Evolutionary conservation across 2,888 invertebrate genomes (phyloP).

Genomic region (Luperina testacea): DNA sequence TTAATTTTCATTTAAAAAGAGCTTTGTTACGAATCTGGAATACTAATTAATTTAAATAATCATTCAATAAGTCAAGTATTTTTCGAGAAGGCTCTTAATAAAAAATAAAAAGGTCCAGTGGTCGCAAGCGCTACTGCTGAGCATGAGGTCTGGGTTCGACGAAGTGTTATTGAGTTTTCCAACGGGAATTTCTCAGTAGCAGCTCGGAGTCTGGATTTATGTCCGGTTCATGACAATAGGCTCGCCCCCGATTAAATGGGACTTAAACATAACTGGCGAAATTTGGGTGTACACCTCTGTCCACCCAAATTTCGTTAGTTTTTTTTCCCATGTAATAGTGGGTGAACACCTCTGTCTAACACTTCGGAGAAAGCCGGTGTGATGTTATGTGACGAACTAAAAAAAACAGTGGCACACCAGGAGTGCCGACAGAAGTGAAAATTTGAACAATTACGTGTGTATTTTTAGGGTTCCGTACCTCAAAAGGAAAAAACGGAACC

Average conservation of each 20-base stretch:
- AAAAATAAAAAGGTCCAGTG: background rate
- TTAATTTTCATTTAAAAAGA: constrained; percentile 8
- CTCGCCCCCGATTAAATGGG: background rate
- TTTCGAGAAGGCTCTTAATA: background rate
- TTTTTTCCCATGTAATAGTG: no score
- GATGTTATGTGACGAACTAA: background rate
- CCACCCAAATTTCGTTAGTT: no score
- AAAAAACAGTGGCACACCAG: no score
- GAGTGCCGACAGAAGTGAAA: no score
- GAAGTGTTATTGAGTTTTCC: background rate
- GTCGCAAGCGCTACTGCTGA: background rate
- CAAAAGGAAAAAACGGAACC: no score
- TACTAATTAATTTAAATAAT: background rate
- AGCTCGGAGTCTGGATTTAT: no score
- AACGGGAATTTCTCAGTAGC: background rate
- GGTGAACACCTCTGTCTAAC: background rate
- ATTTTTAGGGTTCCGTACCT: no score
- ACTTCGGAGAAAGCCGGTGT: background rate
- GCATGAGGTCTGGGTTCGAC: background rate
- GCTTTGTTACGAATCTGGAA: constrained; percentile 8
- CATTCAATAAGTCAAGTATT: background rate
- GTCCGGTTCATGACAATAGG: background rate
- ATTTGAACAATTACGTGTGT: no score
- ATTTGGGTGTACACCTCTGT: background rate
- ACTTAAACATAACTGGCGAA: background rate